These are phyloP conservation scores for Escarpia spicata DNA, from an alignment of 2,888 invertebrate genomes.

Conservation along the genomic window DNA sequence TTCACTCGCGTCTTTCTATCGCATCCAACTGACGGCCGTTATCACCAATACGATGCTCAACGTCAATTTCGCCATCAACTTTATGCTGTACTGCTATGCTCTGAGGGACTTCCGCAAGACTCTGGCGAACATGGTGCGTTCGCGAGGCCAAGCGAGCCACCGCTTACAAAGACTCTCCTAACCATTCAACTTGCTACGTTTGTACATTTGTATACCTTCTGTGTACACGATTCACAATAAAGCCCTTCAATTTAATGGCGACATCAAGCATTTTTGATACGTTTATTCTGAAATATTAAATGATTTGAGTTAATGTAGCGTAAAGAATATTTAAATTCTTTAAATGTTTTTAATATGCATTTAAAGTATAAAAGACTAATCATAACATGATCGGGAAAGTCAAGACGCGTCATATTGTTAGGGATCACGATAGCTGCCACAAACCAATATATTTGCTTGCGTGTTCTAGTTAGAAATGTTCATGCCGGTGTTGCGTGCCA, in stretches of 20 bases:
- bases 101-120: conserved; percentile 25
- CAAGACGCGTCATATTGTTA: too few relatives aligned
- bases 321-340: not conserved
- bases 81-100: conserved; percentile 22
- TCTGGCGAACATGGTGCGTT: not conserved
- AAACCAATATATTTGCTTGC: too few relatives aligned
- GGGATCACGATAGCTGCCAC: too few relatives aligned
- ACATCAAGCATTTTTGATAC: not conserved
- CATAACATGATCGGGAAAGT: too few relatives aligned
- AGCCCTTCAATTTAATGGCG: not conserved
- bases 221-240: not conserved
- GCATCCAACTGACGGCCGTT: not conserved
- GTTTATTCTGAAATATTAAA: not conserved
- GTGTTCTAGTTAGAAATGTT: too few relatives aligned
- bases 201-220: not conserved
- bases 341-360: too few relatives aligned
- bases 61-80: conserved; percentile 21
- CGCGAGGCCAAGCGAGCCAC: not conserved
- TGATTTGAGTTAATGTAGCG: not conserved
- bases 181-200: not conserved
- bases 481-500: too few relatives aligned
- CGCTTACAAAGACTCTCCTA: not conserved
- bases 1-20: not conserved
- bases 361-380: too few relatives aligned
- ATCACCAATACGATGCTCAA: conserved; percentile 21